Evolutionary conservation across 2,888 invertebrate genomes (phyloP).

Genomic region (Macaria notata): DNA sequence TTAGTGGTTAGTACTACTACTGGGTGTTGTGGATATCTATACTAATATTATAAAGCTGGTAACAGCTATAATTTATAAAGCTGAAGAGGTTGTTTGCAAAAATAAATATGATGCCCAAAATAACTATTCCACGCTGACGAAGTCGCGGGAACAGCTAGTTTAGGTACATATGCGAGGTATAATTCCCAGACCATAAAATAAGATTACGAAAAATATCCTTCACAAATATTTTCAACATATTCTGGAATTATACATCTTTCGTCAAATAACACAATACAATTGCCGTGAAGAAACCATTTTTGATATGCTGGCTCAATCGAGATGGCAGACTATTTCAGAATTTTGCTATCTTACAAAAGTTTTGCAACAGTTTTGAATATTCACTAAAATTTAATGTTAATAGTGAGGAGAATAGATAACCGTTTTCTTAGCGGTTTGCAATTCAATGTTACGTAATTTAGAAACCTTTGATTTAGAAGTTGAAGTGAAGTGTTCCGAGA

Average conservation of each 20-base stretch:
- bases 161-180: too few species aligned
- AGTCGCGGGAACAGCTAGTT: too few species aligned
- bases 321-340: conserved; percentile 5
- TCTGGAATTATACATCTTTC: conserved; percentile 18
- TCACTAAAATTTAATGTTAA: conserved; percentile 5
- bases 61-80: too few species aligned
- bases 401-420: not conserved
- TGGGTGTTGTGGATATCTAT: too few species aligned
- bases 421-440: conserved; percentile 14
- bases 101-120: too few species aligned
- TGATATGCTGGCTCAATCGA: conserved; percentile 12
- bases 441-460: not conserved
- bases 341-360: conserved; percentile 7
- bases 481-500: too few species aligned
- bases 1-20: too few species aligned
- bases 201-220: conserved; percentile 8
- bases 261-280: conserved; percentile 16
- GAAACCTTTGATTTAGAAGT: too few species aligned
- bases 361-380: conserved; percentile 22
- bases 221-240: conserved; percentile 18
- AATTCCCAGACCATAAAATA: not conserved
- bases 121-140: too few species aligned
- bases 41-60: too few species aligned
- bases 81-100: too few species aligned
- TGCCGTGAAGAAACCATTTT: conserved; percentile 13